Percentiles rank a stretch among this genome's conserved stretches.
Evolutionary conservation across 2,797 vertebrate genomes (phyloP).

Genomic region (Esox lucius): DNA sequence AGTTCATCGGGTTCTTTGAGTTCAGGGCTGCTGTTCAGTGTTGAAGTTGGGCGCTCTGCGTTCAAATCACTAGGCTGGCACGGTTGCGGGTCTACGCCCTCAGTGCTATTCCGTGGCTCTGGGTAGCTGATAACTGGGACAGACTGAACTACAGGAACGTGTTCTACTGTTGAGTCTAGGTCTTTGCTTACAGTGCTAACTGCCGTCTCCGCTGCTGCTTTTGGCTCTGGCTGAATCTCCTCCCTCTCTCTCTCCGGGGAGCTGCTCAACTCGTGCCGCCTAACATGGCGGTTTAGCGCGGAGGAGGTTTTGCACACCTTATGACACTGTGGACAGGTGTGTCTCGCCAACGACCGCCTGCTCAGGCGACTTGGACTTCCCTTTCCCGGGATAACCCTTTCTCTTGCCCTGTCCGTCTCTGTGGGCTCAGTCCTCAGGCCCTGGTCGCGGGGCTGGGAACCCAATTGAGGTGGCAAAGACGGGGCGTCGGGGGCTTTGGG

Average conservation of each 20-base stretch:
- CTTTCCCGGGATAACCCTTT: slow-evolving; percentile 35
- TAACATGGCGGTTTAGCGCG: slow-evolving; percentile 84
- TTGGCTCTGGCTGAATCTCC: slow-evolving; percentile 54
- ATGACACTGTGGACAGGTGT: slow-evolving; percentile 83
- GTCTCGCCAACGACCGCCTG: slow-evolving; percentile 79
- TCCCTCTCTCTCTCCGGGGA: slow-evolving; percentile 71
- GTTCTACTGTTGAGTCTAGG: slow-evolving; percentile 52
- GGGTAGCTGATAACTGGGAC: slow-evolving; percentile 79
- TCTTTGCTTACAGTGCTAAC: slow-evolving; percentile 48
- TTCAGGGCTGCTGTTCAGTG: slow-evolving; percentile 47
- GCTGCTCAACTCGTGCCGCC: slow-evolving; percentile 81
- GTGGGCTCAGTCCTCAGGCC: slow-evolving; percentile 51
- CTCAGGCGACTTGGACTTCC: slow-evolving; percentile 68
- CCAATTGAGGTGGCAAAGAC: slow-evolving; percentile 51
- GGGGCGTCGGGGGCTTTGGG: slow-evolving; percentile 66
- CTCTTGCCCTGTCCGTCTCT: slow-evolving; percentile 66
- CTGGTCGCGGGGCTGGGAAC: slow-evolving; percentile 36
- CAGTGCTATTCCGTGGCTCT: slow-evolving; percentile 40
- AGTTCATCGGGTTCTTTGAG: slow-evolving; percentile 36
- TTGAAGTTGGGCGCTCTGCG: slow-evolving; percentile 50
- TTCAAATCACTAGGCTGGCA: slow-evolving; percentile 41
- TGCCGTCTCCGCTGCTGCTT: slow-evolving; percentile 31
- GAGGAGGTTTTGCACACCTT: slow-evolving; percentile 91
- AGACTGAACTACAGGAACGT: slow-evolving; percentile 59
- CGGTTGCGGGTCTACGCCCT: slow-evolving; percentile 43